Conservation (phyloP, 2,113 vertebrate species). For the Puffinus mauretanicus region DNA sequence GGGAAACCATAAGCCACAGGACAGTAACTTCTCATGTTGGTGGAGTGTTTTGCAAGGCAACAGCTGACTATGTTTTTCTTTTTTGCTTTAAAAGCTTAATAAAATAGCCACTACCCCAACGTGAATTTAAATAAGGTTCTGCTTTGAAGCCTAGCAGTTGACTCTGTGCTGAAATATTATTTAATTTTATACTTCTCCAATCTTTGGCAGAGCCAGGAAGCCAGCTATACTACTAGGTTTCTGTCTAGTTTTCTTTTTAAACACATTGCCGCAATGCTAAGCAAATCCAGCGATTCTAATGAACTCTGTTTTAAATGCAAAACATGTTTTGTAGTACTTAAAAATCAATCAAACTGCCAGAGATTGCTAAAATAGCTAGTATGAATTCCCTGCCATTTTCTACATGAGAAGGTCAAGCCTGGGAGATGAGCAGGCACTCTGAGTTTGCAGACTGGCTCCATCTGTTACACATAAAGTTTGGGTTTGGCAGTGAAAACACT, state of each 20-base stretch:
- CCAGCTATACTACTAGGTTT: background rate
- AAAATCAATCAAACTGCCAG: background rate
- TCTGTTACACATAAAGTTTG: constrained; percentile 42
- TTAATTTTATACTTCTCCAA: background rate
- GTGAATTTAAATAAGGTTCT: background rate
- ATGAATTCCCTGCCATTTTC: constrained; percentile 26
- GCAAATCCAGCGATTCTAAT: background rate
- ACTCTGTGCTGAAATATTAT: background rate
- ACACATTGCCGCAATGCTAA: background rate
- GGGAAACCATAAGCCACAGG: background rate
- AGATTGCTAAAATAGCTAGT: constrained; percentile 17
- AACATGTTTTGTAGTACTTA: constrained; percentile 36
- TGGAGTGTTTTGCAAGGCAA: background rate
- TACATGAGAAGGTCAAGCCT: constrained; percentile 7
- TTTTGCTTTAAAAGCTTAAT: background rate
- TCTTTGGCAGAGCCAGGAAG: background rate
- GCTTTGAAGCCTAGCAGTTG: background rate
- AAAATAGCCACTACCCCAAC: background rate
- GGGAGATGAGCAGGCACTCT: constrained; percentile 28
- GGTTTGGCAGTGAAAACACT: constrained; percentile 29
- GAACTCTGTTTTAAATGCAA: constrained; percentile 10
- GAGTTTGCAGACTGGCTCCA: constrained; percentile 23
- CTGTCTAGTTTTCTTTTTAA: background rate
- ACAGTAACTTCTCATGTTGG: background rate
- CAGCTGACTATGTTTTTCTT: background rate